Evolutionary conservation across 2,113 vertebrate species (phyloP), one percentile per base, ranked within the genome.

Genomic region (Fukomys damarensis): DNA sequence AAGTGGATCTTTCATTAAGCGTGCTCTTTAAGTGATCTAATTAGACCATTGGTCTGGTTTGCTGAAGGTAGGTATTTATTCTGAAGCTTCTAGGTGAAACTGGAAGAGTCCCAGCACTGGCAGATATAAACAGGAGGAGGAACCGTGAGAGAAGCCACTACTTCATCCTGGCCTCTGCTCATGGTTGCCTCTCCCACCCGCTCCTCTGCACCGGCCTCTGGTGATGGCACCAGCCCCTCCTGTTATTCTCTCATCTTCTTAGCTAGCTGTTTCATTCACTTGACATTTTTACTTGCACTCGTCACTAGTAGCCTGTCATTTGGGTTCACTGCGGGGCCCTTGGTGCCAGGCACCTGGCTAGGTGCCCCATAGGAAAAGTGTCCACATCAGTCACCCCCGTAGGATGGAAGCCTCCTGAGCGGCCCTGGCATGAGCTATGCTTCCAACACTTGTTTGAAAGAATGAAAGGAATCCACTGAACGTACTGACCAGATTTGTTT

Each of bases 51-150:
- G 82, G 66, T 95, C 76, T 91, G 43, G n/a, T 76, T 87, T 90
- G n/a, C 70, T 74, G 61, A 74, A 87, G 70, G 20, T 43, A 84
- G 32, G 28, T 72, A 28, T 86, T 41, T 83, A 59, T 49, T 89
- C 87, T 87, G 76, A 92, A 87, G 77, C 61, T 41, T 89, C 19
- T 56, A 52, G n/a, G 52, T 82, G 81, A 92, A 95, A 86, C 52
- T 91, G 28, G 32, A 58, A 93, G 56, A 74, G 35, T 63, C 63
- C 91, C 85, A 72, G 52, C 13, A 35, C 19, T 74, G 30, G 91
- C 56, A 81, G 7, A 43, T 92, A 32, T 24, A 72, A n/a, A 16
- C 35, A 63, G 4, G 2, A 13, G 46, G 58, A 65, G 46, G 89
- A 43, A 77, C 49, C 8, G 26, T 52, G n/a, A 35, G 63, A 56